Evolutionary conservation across 2,113 vertebrate genomes (phyloP), one percentile per base, ranked within the genome.

Genomic region (Furnarius figulus): DNA sequence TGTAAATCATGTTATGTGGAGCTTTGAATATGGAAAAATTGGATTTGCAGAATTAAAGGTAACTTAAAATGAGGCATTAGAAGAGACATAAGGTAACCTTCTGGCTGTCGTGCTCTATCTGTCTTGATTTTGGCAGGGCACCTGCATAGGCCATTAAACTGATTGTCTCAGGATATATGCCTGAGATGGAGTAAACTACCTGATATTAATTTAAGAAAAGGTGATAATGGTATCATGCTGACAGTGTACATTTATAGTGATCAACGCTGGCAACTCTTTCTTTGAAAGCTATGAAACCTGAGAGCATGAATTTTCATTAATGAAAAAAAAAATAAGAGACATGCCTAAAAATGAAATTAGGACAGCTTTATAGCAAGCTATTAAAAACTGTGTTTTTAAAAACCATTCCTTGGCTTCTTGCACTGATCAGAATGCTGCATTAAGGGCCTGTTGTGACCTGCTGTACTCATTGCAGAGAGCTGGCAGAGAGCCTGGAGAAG

Each of bases 121-220:
- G 70, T 83, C 89, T 94, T 87, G 58, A 87, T 91, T 83, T 90
- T 96, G 89, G 78, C 87, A 77, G 58, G 49, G 55, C 68, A 94
- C 85, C 50, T 94, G 75, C 78, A 44, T 12, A 95, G 72, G 11
- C 59, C 85, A 90, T 95, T 91, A 95, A 90, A 80, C 30, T 86
- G 91, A 87, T 88, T 94, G 82, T 94, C 87, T 91, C 71, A 46
- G 79, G 47, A 81, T 94, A 40, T 72, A 61, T 74, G 61, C 72
- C 77, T 47, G 55, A 86, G 65, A 70, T 91, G 55, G 55, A 87
- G 72, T 92, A 95, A 94, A 88, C 82, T 90, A 77, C 72, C 75
- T 88, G 70, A 73, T 83, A 91, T 30, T 96, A 95, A 91, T 96
- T 89, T 94, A 83, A 90, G 78, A 80, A 63, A 71, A 90, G 90